Evolutionary conservation across 2,797 vertebrate species (phyloP).

Genomic region (Pagetopsis macropterus): DNA sequence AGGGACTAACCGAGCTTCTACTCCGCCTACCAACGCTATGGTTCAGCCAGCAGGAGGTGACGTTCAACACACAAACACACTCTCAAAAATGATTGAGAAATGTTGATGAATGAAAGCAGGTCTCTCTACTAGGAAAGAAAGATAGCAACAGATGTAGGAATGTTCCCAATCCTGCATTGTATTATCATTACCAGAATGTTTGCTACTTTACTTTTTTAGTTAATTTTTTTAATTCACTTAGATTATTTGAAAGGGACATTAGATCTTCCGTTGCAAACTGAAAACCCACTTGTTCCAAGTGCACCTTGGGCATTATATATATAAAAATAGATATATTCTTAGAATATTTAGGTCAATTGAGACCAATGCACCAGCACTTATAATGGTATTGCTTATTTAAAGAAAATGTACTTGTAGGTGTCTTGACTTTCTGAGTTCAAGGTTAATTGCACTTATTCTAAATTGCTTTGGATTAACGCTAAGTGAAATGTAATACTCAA

Average conservation of each 20-base stretch:
- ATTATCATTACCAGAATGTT: neutral
- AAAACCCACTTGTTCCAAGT: too few species aligned
- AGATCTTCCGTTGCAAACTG: too few species aligned
- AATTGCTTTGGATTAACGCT: too few species aligned
- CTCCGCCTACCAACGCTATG: slow-evolving; percentile 42
- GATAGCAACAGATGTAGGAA: neutral
- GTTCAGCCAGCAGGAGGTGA: slow-evolving; percentile 29
- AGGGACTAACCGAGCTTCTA: slow-evolving; percentile 19
- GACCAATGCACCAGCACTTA: too few species aligned
- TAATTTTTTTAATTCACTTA: neutral
- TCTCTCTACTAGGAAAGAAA: neutral
- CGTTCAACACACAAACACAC: neutral
- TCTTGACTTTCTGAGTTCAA: too few species aligned
- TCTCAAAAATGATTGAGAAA: slow-evolving; percentile 19
- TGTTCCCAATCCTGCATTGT: neutral
- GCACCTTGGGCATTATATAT: too few species aligned
- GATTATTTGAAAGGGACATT: neutral
- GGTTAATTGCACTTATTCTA: neutral
- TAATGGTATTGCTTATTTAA: too few species aligned
- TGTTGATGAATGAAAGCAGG: slow-evolving; percentile 12
- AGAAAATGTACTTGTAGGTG: too few species aligned
- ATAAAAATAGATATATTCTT: too few species aligned
- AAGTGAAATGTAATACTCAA: too few species aligned
- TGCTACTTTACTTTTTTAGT: neutral
- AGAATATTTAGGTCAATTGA: too few species aligned